Evolutionary conservation across 2,113 vertebrate species (phyloP).

Genomic region (Saccopteryx bilineata): DNA sequence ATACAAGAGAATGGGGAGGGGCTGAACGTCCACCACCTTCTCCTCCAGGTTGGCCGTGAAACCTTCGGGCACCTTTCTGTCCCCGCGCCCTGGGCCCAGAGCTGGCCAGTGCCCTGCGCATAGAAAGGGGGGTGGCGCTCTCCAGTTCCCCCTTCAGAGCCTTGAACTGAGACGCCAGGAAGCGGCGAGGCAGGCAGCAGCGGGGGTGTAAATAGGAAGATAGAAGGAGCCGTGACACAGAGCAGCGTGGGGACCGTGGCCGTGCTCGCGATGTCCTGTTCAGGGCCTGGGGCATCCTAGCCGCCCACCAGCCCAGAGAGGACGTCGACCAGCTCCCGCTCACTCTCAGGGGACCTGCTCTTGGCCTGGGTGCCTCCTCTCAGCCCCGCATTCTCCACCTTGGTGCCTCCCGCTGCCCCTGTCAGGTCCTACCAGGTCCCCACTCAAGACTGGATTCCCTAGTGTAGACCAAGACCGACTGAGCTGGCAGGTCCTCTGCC

Average conservation of each 20-base stretch:
- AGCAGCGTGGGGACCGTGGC: neutral
- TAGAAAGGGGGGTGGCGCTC: neutral
- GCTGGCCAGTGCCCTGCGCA: neutral
- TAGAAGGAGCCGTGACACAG: neutral
- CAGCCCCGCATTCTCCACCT: neutral
- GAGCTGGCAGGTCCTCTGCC: neutral
- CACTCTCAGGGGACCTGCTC: no score
- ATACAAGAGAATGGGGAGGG: neutral
- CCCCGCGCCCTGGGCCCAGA: neutral
- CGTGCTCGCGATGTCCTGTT: rapidly evolving
- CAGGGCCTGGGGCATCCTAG: neutral
- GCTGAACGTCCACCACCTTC: neutral
- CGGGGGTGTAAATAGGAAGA: neutral
- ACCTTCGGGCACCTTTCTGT: neutral
- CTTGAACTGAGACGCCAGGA: neutral
- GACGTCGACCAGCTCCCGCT: neutral
- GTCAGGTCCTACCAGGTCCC: neutral
- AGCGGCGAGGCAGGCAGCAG: neutral
- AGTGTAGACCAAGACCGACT: neutral
- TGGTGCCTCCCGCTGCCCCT: neutral
- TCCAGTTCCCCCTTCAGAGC: neutral
- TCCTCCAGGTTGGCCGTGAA: neutral
- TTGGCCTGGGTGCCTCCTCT: no score
- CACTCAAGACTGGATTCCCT: no score
- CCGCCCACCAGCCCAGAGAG: neutral